A percentile compares a stretch with the other conserved stretches of the same genome.
Conservation (phyloP, 2,888 invertebrate species). For the Hyposoter dolosus region DNA sequence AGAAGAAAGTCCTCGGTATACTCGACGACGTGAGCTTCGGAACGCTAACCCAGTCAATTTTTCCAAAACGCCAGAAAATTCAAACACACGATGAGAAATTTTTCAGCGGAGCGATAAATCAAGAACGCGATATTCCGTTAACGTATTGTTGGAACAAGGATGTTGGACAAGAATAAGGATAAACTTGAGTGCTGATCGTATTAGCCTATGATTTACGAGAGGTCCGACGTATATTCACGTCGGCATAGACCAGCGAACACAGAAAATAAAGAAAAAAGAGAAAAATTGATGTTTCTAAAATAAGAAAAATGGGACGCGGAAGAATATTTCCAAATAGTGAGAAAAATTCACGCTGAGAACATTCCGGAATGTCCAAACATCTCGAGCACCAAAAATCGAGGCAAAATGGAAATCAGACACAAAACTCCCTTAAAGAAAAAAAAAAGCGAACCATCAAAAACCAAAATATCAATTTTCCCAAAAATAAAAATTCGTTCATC, state of each 20-base stretch:
- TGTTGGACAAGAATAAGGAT: constrained; percentile 36
- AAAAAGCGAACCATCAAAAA: not conserved
- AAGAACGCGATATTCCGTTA: not conserved
- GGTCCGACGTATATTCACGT: constrained; percentile 9
- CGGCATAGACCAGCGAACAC: not conserved
- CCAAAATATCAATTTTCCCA: not conserved
- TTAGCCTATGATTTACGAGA: constrained; percentile 48
- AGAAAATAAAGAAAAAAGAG: not conserved
- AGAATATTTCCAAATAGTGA: not conserved
- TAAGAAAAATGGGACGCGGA: not conserved
- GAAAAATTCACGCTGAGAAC: constrained; percentile 11
- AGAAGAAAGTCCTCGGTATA: not conserved
- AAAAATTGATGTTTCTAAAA: not conserved
- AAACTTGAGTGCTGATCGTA: constrained; percentile 31
- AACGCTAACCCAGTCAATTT: not conserved
- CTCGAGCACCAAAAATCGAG: not conserved
- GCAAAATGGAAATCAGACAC: not conserved
- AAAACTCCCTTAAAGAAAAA: not conserved
- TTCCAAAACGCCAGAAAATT: not conserved
- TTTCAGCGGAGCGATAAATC: not conserved
- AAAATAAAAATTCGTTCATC: not conserved
- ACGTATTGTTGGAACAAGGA: constrained; percentile 18
- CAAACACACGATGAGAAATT: not conserved
- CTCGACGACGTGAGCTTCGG: not conserved
- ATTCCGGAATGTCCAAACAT: not conserved